A percentile compares a stretch with the other conserved stretches of the same genome.
Conservation (phyloP, 2,888 invertebrate species). For the Amblyjoppa proteus region DNA sequence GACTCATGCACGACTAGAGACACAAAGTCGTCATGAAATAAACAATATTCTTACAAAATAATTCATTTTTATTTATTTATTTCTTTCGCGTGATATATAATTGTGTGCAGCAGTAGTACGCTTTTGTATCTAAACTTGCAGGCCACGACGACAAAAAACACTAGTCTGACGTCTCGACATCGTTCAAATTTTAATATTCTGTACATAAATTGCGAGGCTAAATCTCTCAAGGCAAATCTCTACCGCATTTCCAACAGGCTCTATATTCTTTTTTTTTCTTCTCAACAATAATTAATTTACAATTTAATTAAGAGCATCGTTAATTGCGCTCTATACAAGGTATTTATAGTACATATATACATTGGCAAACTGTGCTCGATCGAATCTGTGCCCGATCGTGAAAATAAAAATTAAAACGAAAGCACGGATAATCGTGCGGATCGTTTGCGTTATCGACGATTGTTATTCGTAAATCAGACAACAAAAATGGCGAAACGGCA, state of each 20-base stretch:
- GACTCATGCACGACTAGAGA: slow-evolving; percentile 18
- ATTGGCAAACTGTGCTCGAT: slow-evolving; percentile 40
- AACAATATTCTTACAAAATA: slow-evolving; percentile 60
- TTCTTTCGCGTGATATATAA: not conserved
- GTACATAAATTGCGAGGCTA: slow-evolving; percentile 12
- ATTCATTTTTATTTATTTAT: slow-evolving; percentile 15
- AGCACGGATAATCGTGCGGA: not conserved
- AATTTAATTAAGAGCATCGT: slow-evolving; percentile 49
- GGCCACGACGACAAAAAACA: not conserved
- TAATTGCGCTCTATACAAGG: slow-evolving; percentile 14
- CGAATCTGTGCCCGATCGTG: slow-evolving; percentile 5
- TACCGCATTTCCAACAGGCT: slow-evolving; percentile 5
- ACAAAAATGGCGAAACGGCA: not conserved
- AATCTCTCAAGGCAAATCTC: slow-evolving; percentile 6
- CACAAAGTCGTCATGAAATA: slow-evolving; percentile 10
- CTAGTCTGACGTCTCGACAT: not conserved
- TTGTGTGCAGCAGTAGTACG: not conserved
- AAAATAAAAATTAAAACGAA: slow-evolving; percentile 8
- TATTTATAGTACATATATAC: slow-evolving; percentile 63
- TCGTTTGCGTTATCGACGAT: not conserved
- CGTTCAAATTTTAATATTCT: slow-evolving; percentile 5
- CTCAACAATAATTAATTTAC: slow-evolving; percentile 31
- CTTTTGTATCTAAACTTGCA: not conserved
- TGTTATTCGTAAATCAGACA: slow-evolving; percentile 1
- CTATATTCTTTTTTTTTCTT: not conserved